These are phyloP conservation scores for Sinocyclocheilus rhinocerous DNA, from an alignment of 2,113 vertebrate species.

Conservation along the genomic window DNA sequence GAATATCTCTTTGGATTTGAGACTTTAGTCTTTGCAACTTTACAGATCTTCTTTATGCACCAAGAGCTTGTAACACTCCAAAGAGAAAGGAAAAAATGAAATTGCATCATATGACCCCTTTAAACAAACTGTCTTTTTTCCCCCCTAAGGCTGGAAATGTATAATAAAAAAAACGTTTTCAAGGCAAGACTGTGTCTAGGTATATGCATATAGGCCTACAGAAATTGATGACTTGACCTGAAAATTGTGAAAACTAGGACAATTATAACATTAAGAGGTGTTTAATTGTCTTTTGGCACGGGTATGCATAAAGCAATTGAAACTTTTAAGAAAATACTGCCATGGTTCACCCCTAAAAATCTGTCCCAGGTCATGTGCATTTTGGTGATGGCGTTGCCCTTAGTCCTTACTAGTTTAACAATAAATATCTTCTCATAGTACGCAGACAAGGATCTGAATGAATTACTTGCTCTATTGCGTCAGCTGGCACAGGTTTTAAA, in stretches of 20 bases:
- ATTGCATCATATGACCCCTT: no score
- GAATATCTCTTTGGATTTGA: no score
- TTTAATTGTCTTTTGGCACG: neutral
- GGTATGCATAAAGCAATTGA: neutral
- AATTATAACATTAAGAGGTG: neutral
- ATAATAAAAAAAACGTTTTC: neutral
- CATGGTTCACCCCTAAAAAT: neutral
- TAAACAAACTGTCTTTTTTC: neutral
- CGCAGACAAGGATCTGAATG: neutral
- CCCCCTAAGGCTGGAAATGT: neutral
- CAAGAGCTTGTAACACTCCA: no score
- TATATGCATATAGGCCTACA: neutral
- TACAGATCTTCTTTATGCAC: no score
- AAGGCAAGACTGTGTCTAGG: neutral
- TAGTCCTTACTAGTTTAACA: neutral
- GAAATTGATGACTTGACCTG: neutral
- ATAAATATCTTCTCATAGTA: neutral
- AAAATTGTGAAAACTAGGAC: neutral
- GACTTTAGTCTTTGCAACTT: no score
- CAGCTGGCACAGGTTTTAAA: neutral
- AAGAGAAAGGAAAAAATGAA: no score
- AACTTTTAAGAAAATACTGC: neutral
- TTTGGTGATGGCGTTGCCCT: neutral
- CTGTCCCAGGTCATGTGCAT: neutral
- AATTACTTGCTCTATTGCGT: neutral